A percentile compares a stretch with the other conserved stretches of the same genome.
phyloP scores from a whole-genome alignment of 1,140 invertebrate species.

The Papilio aristodemus region DNA sequence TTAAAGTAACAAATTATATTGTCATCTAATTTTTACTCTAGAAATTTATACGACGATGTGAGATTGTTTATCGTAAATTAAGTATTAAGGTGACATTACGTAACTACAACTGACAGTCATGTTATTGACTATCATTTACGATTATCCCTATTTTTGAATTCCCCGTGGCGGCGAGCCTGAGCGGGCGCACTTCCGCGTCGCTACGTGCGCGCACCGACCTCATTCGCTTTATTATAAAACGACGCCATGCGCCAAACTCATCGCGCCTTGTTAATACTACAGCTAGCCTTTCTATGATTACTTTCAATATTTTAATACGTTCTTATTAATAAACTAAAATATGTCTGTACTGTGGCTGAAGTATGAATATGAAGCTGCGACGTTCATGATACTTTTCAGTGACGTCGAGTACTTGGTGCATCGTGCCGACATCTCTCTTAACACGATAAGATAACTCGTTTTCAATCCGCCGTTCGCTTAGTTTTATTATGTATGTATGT shows the following conservation, averaged over 20 bases:
- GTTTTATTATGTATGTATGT: too few species aligned
- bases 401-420: too few species aligned
- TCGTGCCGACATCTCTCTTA: too few species aligned
- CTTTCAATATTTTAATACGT: not conserved
- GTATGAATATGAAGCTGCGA: not conserved
- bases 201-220: slow-evolving; percentile 15
- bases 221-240: slow-evolving; percentile 4
- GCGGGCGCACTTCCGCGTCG: not conserved
- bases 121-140: not conserved
- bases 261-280: not conserved
- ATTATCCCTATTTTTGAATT: not conserved
- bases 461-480: too few species aligned
- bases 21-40: not conserved
- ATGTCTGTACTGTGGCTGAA: not conserved
- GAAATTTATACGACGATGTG: too few species aligned
- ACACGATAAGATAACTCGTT: too few species aligned
- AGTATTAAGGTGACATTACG: not conserved
- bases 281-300: not conserved
- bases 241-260: not conserved
- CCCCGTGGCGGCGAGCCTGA: not conserved
- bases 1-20: not conserved
- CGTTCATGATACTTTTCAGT: not conserved
- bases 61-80: not conserved
- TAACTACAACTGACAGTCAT: not conserved
- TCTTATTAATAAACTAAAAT: not conserved